A percentile compares a stretch with the other conserved stretches of the same genome.
These are phyloP conservation scores for Podabrus alpinus DNA, from an alignment of 2,888 invertebrate species.

Conservation along the genomic window DNA sequence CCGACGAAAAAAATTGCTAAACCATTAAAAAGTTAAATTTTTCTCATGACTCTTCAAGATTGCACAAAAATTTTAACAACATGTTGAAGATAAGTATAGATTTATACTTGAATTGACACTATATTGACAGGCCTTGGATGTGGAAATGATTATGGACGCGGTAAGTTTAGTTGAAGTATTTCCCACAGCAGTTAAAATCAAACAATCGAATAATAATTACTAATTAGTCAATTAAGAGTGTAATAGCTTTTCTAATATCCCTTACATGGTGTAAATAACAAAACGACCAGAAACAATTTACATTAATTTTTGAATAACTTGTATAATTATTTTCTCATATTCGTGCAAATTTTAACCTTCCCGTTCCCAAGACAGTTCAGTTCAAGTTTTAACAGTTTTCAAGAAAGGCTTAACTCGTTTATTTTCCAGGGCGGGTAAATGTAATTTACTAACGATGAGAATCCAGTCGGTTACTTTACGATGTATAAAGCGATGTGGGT, in stretches of 20 bases:
- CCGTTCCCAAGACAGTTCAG: slow-evolving; percentile 20
- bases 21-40: neutral
- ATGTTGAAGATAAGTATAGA: neutral
- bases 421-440: slow-evolving; percentile 10
- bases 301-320: slow-evolving; percentile 1
- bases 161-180: neutral
- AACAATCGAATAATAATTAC: neutral
- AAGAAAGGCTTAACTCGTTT: slow-evolving; percentile 21
- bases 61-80: neutral
- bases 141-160: neutral
- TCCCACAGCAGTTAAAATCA: neutral
- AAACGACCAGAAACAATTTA: neutral
- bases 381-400: slow-evolving; percentile 27
- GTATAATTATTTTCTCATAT: slow-evolving; percentile 1
- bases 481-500: slow-evolving; percentile 24
- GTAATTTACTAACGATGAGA: slow-evolving; percentile 24
- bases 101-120: neutral
- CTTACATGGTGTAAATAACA: neutral
- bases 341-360: slow-evolving; percentile 12
- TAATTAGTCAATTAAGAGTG: neutral
- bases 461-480: slow-evolving; percentile 21
- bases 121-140: neutral
- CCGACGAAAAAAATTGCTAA: neutral
- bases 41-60: neutral
- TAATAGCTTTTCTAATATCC: slow-evolving; percentile 2